These are phyloP conservation scores for Delichon dasypus DNA, from an alignment of 2,797 vertebrate genomes.

Conservation along the genomic window DNA sequence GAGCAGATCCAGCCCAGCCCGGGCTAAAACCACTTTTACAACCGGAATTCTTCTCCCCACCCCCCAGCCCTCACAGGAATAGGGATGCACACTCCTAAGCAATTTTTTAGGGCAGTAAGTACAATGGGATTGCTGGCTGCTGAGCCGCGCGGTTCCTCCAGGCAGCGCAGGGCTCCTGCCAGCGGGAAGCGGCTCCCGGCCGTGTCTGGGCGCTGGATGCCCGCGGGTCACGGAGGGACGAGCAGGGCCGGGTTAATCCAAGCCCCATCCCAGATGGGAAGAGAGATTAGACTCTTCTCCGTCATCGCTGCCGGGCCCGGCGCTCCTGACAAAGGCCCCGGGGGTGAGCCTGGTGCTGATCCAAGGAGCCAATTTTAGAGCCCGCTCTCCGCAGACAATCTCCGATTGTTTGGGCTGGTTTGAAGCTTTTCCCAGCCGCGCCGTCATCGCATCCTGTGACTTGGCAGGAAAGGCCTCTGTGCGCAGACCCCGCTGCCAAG, in stretches of 20 bases:
- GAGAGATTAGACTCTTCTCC: constrained; percentile 52
- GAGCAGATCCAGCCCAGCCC: not conserved
- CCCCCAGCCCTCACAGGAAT: not conserved
- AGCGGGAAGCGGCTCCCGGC: not conserved
- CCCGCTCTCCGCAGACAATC: constrained; percentile 51
- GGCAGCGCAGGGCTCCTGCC: not conserved
- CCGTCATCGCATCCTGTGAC: constrained; percentile 65
- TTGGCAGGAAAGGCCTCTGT: constrained; percentile 56
- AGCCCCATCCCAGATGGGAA: constrained; percentile 24
- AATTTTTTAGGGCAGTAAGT: not conserved
- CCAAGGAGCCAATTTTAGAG: constrained; percentile 68
- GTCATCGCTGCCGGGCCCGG: constrained; percentile 4
- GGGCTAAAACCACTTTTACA: not conserved
- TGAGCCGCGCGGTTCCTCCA: accelerated
- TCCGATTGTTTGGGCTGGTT: constrained; percentile 61
- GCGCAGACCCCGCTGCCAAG: not conserved
- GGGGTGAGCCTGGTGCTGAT: constrained; percentile 33
- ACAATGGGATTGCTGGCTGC: not conserved
- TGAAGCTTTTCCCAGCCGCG: constrained; percentile 60
- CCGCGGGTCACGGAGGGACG: not conserved
- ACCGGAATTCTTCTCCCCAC: not conserved
- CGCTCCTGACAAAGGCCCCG: constrained; percentile 47
- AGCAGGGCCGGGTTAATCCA: not conserved
- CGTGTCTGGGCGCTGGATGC: not conserved
- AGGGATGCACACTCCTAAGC: not conserved